These are phyloP conservation scores for Luperina testacea DNA, from an alignment of 2,888 invertebrate genomes.

Conservation along the genomic window DNA sequence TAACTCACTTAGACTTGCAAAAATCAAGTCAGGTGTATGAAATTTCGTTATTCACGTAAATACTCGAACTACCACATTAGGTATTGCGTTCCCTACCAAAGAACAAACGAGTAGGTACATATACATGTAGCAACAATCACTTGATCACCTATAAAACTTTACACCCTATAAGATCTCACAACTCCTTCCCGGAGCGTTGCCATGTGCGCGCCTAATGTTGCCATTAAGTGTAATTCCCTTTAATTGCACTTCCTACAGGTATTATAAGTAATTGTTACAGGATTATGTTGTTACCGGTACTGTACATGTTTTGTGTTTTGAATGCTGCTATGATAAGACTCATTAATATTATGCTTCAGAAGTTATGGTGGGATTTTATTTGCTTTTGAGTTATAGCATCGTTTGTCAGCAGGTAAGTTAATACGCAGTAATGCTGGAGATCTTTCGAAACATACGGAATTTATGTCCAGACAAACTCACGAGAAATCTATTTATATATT, in stretches of 20 bases:
- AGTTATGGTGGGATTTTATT: slow-evolving; percentile 2
- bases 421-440: neutral
- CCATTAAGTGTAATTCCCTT: slow-evolving; percentile 22
- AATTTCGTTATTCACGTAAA: neutral
- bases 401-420: neutral
- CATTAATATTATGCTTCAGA: slow-evolving; percentile 1
- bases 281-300: neutral
- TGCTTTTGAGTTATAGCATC: neutral
- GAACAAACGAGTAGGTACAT: neutral
- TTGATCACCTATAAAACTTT: slow-evolving; percentile 20
- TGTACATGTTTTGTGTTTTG: slow-evolving; percentile 6
- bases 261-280: neutral
- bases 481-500: neutral
- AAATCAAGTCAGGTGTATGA: neutral
- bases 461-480: neutral
- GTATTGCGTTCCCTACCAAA: neutral
- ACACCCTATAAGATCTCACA: slow-evolving; percentile 29
- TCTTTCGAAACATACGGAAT: neutral
- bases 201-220: slow-evolving; percentile 15
- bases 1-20: neutral
- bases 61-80: neutral
- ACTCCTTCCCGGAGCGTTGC: neutral
- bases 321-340: slow-evolving; percentile 10
- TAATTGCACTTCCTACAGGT: slow-evolving; percentile 26
- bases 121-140: slow-evolving; percentile 4